A percentile compares a stretch with the other conserved stretches of the same genome.
Conservation (phyloP, 2,113 vertebrate species). For the Urocolius indicus region DNA sequence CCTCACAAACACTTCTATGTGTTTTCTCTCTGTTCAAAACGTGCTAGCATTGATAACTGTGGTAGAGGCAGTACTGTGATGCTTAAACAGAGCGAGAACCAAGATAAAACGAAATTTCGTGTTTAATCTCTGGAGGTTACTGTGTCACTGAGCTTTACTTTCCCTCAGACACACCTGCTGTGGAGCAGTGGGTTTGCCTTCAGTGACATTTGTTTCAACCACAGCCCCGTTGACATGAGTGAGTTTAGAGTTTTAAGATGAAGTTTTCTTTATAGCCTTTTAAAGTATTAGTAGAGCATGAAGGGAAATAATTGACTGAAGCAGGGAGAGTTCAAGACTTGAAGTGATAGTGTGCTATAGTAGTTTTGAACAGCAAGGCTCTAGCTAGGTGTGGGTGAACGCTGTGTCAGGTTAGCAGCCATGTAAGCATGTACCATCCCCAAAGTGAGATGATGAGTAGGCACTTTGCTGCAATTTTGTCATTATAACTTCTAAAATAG, state of each 20-base stretch:
- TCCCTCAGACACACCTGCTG: slow-evolving; percentile 60
- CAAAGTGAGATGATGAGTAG: neutral
- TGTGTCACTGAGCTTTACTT: slow-evolving; percentile 16
- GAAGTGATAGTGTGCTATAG: neutral
- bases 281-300: neutral
- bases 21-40: neutral
- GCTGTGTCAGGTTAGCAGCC: neutral
- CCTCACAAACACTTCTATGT: neutral
- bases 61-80: neutral
- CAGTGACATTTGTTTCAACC: slow-evolving; percentile 56
- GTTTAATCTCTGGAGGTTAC: slow-evolving; percentile 34
- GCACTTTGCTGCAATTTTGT: neutral
- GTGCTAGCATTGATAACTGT: neutral
- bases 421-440: neutral
- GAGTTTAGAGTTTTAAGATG: slow-evolving; percentile 6
- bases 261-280: neutral
- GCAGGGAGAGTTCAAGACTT: neutral
- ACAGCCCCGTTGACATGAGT: slow-evolving; percentile 10
- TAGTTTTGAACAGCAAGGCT: neutral
- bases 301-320: neutral
- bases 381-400: neutral
- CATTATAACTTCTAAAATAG: neutral
- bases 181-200: slow-evolving; percentile 39
- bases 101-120: neutral
- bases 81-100: neutral